Conservation (phyloP, 2,797 vertebrate species). For the Chelon labrosus region DNA sequence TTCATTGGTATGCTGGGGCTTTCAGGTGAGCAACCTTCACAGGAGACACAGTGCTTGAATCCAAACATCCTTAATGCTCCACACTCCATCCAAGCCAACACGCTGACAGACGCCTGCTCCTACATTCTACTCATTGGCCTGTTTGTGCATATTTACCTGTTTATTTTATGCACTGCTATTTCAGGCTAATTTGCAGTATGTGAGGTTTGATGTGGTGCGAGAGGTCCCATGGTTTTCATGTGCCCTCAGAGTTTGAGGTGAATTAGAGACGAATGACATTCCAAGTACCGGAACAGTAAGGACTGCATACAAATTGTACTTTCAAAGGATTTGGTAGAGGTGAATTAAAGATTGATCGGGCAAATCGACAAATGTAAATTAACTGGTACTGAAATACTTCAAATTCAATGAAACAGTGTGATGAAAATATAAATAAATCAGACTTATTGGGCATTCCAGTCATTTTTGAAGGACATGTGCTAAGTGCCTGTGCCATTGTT, state of each 20-base stretch:
- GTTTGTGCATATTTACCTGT: conserved; percentile 8
- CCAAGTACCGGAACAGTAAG: neutral
- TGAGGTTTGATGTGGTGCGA: neutral
- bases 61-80: conserved; percentile 8
- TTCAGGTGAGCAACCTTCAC: conserved; percentile 35
- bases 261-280: conserved; percentile 19
- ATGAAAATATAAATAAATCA: neutral
- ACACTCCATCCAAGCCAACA: conserved; percentile 7
- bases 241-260: neutral
- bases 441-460: neutral
- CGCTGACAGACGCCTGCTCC: conserved; percentile 1
- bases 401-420: neutral
- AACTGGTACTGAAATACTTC: neutral
- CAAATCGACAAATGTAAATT: neutral
- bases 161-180: conserved; percentile 9
- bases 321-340: neutral
- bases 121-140: neutral
- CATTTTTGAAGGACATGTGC: neutral
- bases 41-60: conserved; percentile 11
- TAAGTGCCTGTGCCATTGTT: neutral
- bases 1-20: conserved; percentile 47
- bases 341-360: neutral
- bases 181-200: conserved; percentile 17
- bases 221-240: neutral
- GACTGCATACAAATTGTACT: neutral